Base-by-base conservation (phyloP, 1,140 invertebrate species). In the Berghia stephanieae region DNA sequence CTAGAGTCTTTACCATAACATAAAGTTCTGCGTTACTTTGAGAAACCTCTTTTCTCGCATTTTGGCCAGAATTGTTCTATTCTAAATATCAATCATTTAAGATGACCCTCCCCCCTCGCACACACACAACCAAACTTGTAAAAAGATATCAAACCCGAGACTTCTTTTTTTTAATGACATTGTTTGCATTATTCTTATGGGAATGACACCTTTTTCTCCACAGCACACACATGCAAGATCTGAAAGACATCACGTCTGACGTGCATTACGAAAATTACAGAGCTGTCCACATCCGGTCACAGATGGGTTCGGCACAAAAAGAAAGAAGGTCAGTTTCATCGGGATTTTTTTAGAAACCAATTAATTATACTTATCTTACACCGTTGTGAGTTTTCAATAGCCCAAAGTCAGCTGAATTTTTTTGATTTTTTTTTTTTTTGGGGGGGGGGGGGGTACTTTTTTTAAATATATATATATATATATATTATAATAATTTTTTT, bases 181-280 rank as follows among this genome's bases (percentile, higher is more conserved):
- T n/a, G n/a, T n/a, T n/a, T n/a, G n/a, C n/a, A n/a, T n/a, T n/a
- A n/a, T n/a, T n/a, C n/a, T n/a, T n/a, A n/a, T n/a, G n/a, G n/a
- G n/a, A 44, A 52, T 60, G 43, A 36, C n/a, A 36, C 1, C 5
- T 46, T 31, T 18, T 52, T 52, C 49, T 80, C 31, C 21, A 34
- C 79, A 89, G 89, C 74, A 90, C 88, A n/a, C 89, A 90, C 78
- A 89, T 90, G 88, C 88, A 90, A 79, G 89, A 90, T 80, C 80
- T 90, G 43, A 90, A 90, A 57, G 89, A 90, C 69, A 82, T 90
- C 0, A 90, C 89, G 13, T 80, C 85, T 66, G 89, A 90, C 69
- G 79, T 88, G 4, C 88, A 89, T 76, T 90, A 90, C 76, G 89
- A 90, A 75, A 90, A 89, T 79, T 90, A 86, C 82, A 78, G 89